A percentile compares a stretch with the other conserved stretches of the same genome.
Conservation (phyloP, 2,888 invertebrate genomes). For the Acleris holmiana region DNA sequence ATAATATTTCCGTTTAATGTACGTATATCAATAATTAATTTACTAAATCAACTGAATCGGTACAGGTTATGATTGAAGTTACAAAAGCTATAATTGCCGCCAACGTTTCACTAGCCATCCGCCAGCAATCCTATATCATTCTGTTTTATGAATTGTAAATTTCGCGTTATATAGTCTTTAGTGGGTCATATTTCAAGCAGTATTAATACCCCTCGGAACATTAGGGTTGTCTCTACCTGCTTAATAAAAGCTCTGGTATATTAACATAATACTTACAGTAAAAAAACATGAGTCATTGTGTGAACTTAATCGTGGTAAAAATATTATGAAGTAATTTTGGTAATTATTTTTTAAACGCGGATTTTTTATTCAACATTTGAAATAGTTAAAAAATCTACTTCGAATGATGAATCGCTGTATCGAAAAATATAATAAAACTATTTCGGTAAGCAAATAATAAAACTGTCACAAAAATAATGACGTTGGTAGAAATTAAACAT, state of each 20-base stretch:
- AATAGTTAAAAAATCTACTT: no score
- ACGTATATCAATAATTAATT: no score
- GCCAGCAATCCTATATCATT: conserved; percentile 68
- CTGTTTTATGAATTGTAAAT: conserved; percentile 83
- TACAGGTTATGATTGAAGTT: conserved; percentile 9
- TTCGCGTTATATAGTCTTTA: conserved; percentile 81
- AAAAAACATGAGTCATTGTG: no score
- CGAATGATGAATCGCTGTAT: background rate
- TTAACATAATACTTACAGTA: no score
- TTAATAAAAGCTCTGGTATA: no score
- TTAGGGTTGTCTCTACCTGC: conserved; percentile 59
- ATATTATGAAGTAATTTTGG: no score
- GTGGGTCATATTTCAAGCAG: conserved; percentile 76
- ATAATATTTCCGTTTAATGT: no score
- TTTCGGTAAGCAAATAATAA: conserved; percentile 25
- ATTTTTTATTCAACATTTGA: no score
- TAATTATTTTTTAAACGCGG: no score
- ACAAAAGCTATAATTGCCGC: conserved; percentile 25
- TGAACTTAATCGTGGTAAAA: no score
- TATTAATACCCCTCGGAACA: conserved; percentile 67
- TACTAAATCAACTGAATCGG: no score
- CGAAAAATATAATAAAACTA: background rate
- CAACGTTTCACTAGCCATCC: conserved; percentile 18
- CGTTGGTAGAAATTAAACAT: conserved; percentile 19
- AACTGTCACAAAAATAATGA: conserved; percentile 8